A percentile compares a stretch with the other conserved stretches of the same genome.
These are phyloP conservation scores for Fistularia tabacaria DNA, from an alignment of 2,797 vertebrate species.

Conservation along the genomic window DNA sequence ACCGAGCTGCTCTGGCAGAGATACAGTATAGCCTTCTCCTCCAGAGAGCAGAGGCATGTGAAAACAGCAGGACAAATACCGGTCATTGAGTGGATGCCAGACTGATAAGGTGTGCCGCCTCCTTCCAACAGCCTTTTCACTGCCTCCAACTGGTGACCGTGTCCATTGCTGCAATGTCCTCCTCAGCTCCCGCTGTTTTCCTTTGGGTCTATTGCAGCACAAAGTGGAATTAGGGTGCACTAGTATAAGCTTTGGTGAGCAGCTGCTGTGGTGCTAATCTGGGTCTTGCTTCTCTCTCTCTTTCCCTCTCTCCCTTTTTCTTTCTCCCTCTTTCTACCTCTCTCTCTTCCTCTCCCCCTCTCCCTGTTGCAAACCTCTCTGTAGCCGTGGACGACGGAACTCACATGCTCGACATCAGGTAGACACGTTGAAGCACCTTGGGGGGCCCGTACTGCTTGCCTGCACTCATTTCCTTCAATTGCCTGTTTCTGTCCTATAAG, in stretches of 20 bases:
- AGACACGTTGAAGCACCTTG: conserved; percentile 61
- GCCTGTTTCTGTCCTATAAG: conserved; percentile 1
- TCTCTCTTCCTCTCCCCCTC: conserved; percentile 13
- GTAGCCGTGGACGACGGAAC: conserved; percentile 98
- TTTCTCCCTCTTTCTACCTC: conserved; percentile 1
- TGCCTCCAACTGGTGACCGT: conserved; percentile 32
- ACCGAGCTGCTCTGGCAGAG: conserved; percentile 46
- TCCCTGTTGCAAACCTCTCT: conserved; percentile 74
- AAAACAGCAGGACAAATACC: conserved; percentile 48
- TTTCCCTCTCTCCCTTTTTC: conserved; percentile 33
- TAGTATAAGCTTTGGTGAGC: conserved; percentile 56
- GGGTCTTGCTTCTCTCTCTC: conserved; percentile 61
- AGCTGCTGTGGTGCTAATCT: conserved; percentile 63
- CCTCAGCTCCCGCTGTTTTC: conserved; percentile 32
- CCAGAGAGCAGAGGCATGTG: conserved; percentile 30
- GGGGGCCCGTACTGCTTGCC: conserved; percentile 44
- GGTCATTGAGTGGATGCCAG: conserved; percentile 40
- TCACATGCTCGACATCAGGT: conserved; percentile 98
- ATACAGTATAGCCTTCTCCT: conserved; percentile 15
- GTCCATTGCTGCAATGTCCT: conserved; percentile 26
- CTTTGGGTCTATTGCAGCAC: conserved; percentile 32
- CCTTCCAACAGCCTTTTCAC: conserved; percentile 33
- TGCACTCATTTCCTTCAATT: conserved; percentile 34
- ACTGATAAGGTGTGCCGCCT: conserved; percentile 39
- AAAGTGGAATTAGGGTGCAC: conserved; percentile 34